phyloP scores from a whole-genome alignment of 2,797 vertebrate genomes.

The Poeciliopsis turneri region DNA sequence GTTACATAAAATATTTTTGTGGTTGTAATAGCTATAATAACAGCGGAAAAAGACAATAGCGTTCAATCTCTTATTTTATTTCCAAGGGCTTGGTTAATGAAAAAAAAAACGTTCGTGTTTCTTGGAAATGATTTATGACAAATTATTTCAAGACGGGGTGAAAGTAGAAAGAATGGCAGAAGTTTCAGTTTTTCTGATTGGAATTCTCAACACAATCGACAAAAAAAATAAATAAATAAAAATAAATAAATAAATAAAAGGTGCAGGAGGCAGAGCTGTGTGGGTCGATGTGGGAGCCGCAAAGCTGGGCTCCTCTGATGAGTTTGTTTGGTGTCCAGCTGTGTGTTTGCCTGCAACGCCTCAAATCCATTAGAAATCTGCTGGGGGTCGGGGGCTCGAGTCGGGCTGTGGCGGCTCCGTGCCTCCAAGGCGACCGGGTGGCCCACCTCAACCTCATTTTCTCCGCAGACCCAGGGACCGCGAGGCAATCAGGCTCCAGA shows the following conservation, averaged over 20 bases:
- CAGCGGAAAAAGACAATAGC: not conserved
- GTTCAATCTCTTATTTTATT: conserved; percentile 16
- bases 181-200: conserved; percentile 31
- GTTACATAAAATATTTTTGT: not conserved
- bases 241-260: conserved; percentile 12
- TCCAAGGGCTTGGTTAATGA: conserved; percentile 17
- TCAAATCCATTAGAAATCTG: conserved; percentile 85
- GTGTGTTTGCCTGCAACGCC: conserved; percentile 82
- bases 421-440: conserved; percentile 65
- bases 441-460: conserved; percentile 83
- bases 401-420: conserved; percentile 71
- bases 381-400: conserved; percentile 79
- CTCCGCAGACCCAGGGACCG: conserved; percentile 72
- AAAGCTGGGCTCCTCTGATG: conserved; percentile 78
- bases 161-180: conserved; percentile 21
- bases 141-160: conserved; percentile 11
- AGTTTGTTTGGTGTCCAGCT: conserved; percentile 85
- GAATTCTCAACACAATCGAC: conserved; percentile 47
- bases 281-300: conserved; percentile 56
- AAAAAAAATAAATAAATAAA: conserved; percentile 4
- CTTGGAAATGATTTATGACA: conserved; percentile 27
- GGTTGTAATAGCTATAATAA: no score
- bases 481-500: conserved; percentile 81
- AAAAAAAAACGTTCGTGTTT: not conserved
- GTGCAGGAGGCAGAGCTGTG: not conserved